Evolutionary conservation across 2,888 invertebrate species (phyloP), one percentile per base, ranked within the genome.

Genomic region (Folsomia manolachei): DNA sequence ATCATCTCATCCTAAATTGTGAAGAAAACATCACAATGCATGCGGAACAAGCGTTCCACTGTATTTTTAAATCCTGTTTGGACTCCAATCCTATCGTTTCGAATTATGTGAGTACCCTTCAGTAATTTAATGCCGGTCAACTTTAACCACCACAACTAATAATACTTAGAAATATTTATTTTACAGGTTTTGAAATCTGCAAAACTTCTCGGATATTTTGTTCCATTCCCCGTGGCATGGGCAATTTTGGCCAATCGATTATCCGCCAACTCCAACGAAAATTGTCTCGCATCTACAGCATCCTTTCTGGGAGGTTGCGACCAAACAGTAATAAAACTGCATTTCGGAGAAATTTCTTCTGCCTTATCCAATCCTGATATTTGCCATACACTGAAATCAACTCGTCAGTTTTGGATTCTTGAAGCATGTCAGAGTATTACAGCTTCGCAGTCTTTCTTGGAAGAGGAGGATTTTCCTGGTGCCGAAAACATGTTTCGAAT

Each of bases 181-280:
- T 39, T 64, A 26, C 7, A 66, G 66, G 52, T 90, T 53, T 87
- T 89, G 82, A 87, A 87, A 64, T 88, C 91, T 1, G 88, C 91
- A 0, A 89, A 90, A 82, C 84, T 91, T 66, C 87, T 93, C 77
- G 93, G 92, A 14, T 89, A 90, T 82, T 94, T 94, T 84, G 89
- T 93, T 63, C 85, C 86, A 0, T 84, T 90, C 71, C 87, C 89
- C 0, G 87, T 88, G 1, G 84, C 90, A 70, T 89, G 90, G 77
- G 86, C 86, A 68, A 69, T 79, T 14, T 39, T 79, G 1, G 27
- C 24, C 14, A 60, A 77, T 24, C 69, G 62, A 2, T 26, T 71
- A 39, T 61, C 67, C 21, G 26, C 23, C 19, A 83, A 83, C 27
- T 82, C 85, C 14, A 85, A 86, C 69, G 82, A 83, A 74, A 87